Evolutionary conservation across 2,113 vertebrate genomes (phyloP).

Genomic region (Ochotona curzoniae): DNA sequence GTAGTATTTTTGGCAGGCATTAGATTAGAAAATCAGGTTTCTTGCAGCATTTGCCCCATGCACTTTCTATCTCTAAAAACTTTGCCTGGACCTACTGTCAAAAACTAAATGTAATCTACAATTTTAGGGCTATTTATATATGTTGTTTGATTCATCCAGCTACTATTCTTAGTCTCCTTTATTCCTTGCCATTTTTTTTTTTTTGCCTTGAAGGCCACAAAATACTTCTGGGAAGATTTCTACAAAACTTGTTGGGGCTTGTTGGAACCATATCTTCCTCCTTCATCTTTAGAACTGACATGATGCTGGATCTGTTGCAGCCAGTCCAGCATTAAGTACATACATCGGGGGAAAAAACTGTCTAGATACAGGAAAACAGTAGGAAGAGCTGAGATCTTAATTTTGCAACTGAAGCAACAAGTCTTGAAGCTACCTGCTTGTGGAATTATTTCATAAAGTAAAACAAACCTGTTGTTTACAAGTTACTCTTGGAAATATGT

Average conservation of each 20-base stretch:
- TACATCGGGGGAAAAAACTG: not conserved
- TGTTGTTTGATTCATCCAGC: not conserved
- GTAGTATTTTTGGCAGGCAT: not conserved
- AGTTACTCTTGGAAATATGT: not conserved
- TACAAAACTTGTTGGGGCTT: not conserved
- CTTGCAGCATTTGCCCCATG: not conserved
- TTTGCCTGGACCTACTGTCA: not conserved
- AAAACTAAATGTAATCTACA: not conserved
- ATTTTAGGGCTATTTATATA: not conserved
- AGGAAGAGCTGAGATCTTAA: not conserved
- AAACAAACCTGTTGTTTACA: constrained; percentile 3
- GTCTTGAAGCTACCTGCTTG: not conserved
- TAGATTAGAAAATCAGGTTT: not conserved
- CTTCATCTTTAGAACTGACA: not conserved
- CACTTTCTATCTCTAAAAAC: not conserved
- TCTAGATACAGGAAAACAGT: not conserved
- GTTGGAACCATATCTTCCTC: not conserved
- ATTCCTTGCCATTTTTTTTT: not conserved
- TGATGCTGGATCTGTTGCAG: not conserved
- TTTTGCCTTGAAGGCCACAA: not conserved
- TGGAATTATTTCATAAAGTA: constrained; percentile 19
- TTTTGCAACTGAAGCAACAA: not conserved
- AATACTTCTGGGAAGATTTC: not conserved
- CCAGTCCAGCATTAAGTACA: not conserved
- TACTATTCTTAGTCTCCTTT: not conserved